Conservation (phyloP, 64 coral and sea anemone species). For the Astreopora myriophthalma region DNA sequence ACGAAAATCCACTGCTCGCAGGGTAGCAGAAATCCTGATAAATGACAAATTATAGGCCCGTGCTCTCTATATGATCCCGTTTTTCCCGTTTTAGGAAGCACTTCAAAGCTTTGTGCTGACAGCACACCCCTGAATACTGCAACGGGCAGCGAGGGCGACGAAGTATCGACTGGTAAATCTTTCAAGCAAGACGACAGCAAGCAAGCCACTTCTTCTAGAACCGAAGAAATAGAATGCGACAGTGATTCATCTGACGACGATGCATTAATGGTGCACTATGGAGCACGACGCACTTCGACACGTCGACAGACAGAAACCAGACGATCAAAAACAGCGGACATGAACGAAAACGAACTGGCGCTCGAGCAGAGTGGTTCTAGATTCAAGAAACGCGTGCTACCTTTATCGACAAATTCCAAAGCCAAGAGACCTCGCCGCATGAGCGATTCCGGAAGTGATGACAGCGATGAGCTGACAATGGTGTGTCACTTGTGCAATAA, state of each 20-base stretch:
- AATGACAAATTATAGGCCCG: neutral
- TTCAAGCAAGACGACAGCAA: neutral
- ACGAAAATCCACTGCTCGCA: too few species aligned
- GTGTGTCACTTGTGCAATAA: neutral
- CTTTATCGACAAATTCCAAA: neutral
- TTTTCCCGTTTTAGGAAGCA: neutral
- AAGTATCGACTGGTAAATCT: neutral
- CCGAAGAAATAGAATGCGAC: neutral
- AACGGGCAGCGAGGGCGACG: neutral
- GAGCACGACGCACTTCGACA: neutral
- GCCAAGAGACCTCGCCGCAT: neutral
- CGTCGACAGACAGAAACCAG: neutral
- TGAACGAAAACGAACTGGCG: constrained; percentile 1
- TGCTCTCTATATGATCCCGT: neutral
- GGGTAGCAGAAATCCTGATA: too few species aligned
- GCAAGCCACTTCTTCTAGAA: neutral
- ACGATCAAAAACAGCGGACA: neutral
- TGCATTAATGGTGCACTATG: constrained; percentile 1
- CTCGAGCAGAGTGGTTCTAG: neutral
- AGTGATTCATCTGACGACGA: neutral
- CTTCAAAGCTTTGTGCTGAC: neutral
- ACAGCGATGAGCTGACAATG: neutral
- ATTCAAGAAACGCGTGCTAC: neutral
- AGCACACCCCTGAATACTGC: neutral
- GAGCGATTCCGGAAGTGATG: constrained; percentile 22